These are phyloP conservation scores for Aleiodes testaceus DNA, from an alignment of 2,888 invertebrate species.

Conservation along the genomic window DNA sequence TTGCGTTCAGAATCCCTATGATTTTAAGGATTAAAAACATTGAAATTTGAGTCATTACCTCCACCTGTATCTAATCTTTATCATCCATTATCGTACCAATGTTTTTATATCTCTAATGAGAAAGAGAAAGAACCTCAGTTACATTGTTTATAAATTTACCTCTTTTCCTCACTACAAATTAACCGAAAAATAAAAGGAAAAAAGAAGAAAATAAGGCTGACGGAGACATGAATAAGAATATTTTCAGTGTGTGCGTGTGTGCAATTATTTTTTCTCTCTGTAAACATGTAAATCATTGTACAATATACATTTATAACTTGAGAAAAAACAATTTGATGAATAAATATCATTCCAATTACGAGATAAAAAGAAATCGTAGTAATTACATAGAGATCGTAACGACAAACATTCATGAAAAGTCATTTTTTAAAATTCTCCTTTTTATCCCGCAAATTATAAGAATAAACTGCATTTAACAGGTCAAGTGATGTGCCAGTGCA, in stretches of 20 bases:
- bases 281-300: conserved; percentile 46
- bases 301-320: conserved; percentile 48
- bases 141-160: too few relatives aligned
- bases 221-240: conserved; percentile 1
- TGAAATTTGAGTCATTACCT: too few relatives aligned
- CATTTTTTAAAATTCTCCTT: not conserved
- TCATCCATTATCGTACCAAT: too few relatives aligned
- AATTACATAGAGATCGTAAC: conserved; percentile 6
- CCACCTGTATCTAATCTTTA: too few relatives aligned
- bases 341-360: conserved; percentile 48
- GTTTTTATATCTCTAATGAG: too few relatives aligned
- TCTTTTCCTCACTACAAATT: too few relatives aligned
- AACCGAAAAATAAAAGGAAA: too few relatives aligned
- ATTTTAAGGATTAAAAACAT: too few relatives aligned
- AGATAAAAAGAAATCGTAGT: conserved; percentile 28
- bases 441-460: not conserved
- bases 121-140: too few relatives aligned
- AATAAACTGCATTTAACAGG: conserved; percentile 4
- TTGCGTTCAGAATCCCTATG: too few relatives aligned
- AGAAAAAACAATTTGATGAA: conserved; percentile 35
- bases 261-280: conserved; percentile 4
- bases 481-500: conserved; percentile 10
- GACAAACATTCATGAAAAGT: not conserved
- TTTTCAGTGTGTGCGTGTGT: conserved; percentile 19
- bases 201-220: conserved; percentile 13